Evolutionary conservation across 2,888 invertebrate genomes (phyloP), one percentile per base, ranked within the genome.

Genomic region (Drosophila siamana): DNA sequence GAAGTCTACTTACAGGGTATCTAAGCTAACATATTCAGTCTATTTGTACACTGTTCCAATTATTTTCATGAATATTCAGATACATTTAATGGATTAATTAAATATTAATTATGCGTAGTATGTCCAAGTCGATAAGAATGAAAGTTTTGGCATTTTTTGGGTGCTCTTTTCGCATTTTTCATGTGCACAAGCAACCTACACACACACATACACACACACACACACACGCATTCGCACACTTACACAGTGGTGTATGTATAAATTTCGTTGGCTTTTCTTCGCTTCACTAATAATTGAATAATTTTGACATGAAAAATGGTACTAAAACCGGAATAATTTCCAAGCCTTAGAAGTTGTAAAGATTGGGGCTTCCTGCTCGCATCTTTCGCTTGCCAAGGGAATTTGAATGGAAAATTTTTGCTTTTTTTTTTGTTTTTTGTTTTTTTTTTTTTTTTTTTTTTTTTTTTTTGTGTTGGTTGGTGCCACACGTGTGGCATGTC

Each of bases 221-320:
- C 13, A 6, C 15, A 48, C 9, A 48, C 19, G 15, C 36, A 47
- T 2, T 7, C 8, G 9, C 11, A 47, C 15, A 47, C 19, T 3
- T 1, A 26, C 0, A 16, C 13, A 13, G n/a, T 4, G 4, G 15
- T 22, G 36, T 48, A 9, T 36, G 28, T 41, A 38, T 33, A 36
- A 22, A 48, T 56, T 67, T 55, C 26, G 26, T 36, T 65, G 48
- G 51, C 59, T 63, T 60, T 64, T 57, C 59, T 60, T 60, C 57
- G 68, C 74, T 59, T 80, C 60, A 55, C 51, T 55, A 75, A 83
- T 74, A 78, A 80, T 83, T 78, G 83, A 80, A 82, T 77, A 80
- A 78, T 80, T 81, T 78, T 63, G 63, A 64, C 80, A 80, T 74
- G 74, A 80, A 74, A 69, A 80, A 74, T 79, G 72, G 69, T 59